Conservation (phyloP, 2,113 vertebrate species). For the Menidia beryllina region DNA sequence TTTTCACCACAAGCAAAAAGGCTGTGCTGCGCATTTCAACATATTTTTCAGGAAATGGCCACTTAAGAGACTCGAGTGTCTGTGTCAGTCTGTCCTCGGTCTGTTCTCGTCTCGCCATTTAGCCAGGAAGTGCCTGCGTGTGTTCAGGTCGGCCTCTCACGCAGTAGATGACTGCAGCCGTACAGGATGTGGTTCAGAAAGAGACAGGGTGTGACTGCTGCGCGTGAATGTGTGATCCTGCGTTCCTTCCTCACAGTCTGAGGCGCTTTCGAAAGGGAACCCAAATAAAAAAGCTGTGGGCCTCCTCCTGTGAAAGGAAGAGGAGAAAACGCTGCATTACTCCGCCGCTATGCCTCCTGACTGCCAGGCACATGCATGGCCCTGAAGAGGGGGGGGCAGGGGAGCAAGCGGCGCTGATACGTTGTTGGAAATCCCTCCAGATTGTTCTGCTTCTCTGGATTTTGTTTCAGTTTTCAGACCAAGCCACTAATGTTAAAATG, state of each 20-base stretch:
- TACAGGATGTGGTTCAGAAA: constrained; percentile 79
- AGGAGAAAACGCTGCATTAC: constrained; percentile 35
- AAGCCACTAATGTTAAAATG: constrained; percentile 10
- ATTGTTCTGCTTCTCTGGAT: background rate
- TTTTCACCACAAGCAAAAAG: background rate
- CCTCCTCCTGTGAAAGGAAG: constrained; percentile 59
- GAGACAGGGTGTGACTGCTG: constrained; percentile 76
- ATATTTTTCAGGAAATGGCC: background rate
- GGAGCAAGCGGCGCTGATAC: background rate
- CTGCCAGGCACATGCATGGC: constrained; percentile 51
- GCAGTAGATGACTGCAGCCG: constrained; percentile 57
- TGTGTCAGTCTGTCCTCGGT: background rate
- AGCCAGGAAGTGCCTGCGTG: constrained; percentile 54
- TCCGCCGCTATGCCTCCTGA: constrained; percentile 25
- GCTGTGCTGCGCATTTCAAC: background rate
- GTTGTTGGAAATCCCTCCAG: no score
- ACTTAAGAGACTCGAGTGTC: background rate
- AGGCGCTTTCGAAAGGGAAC: constrained; percentile 48
- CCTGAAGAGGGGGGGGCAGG: background rate
- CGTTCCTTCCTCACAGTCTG: constrained; percentile 37
- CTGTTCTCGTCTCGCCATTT: constrained; percentile 7
- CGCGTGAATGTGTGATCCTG: constrained; percentile 37
- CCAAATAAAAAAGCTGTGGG: constrained; percentile 65
- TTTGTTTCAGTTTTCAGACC: constrained; percentile 47
- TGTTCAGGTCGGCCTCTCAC: constrained; percentile 60